Evolutionary conservation across 2,113 vertebrate genomes (phyloP).

Genomic region (Callocephalon fimbriatum): DNA sequence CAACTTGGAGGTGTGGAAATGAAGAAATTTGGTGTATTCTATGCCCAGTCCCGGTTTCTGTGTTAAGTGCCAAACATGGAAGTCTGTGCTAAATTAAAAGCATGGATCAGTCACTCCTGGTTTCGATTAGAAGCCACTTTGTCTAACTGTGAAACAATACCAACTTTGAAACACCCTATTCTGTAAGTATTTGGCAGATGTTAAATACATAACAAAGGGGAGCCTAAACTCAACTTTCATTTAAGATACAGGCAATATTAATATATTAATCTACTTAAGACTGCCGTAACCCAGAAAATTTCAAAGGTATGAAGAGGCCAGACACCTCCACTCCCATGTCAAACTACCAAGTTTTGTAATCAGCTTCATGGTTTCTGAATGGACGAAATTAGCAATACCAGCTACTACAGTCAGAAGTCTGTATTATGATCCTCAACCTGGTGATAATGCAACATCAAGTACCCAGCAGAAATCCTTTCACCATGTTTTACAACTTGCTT

Average conservation of each 20-base stretch:
- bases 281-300: not conserved
- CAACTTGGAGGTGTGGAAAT: not conserved
- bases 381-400: not conserved
- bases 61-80: not conserved
- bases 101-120: not conserved
- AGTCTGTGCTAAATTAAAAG: not conserved
- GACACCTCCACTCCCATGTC: rapidly evolving
- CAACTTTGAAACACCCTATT: not conserved
- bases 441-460: not conserved
- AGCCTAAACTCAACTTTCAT: not conserved
- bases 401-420: not conserved
- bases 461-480: not conserved
- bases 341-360: not conserved
- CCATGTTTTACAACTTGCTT: not conserved
- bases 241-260: not conserved
- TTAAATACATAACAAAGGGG: not conserved
- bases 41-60: not conserved
- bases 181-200: not conserved
- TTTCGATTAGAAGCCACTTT: not conserved
- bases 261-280: not conserved
- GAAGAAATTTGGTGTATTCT: not conserved
- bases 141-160: not conserved
- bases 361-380: not conserved
- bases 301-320: not conserved
- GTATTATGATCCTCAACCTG: not conserved